These are phyloP conservation scores for Tricholaema leucomelas DNA, from an alignment of 2,113 vertebrate genomes.

Conservation along the genomic window DNA sequence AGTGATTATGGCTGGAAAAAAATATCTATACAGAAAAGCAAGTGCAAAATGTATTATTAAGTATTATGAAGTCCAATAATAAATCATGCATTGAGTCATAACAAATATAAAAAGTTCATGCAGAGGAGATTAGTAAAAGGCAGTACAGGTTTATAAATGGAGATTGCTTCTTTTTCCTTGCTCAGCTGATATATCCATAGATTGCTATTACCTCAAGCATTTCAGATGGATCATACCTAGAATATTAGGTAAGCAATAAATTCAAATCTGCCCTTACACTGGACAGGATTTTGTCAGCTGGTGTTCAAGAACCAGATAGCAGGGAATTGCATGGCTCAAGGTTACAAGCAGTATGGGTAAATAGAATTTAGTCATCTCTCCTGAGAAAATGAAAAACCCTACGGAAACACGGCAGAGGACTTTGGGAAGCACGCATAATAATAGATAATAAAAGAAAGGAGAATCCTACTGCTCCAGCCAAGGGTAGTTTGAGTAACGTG, in stretches of 20 bases:
- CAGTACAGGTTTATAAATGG: background rate
- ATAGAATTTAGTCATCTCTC: background rate
- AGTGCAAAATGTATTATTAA: constrained; percentile 1
- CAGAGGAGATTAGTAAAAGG: background rate
- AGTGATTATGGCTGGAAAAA: constrained; percentile 5
- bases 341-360: background rate
- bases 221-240: background rate
- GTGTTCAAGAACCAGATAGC: background rate
- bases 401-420: background rate
- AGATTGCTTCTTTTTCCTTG: background rate
- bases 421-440: background rate
- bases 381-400: background rate
- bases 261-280: background rate
- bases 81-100: background rate
- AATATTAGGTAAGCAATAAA: background rate
- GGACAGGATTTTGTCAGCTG: background rate
- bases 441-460: background rate
- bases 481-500: too few relatives aligned
- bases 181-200: background rate
- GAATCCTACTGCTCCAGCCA: background rate
- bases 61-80: background rate
- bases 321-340: background rate
- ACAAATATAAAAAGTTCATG: background rate
- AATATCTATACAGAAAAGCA: constrained; percentile 23
- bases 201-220: background rate